Evolutionary conservation across 2,888 invertebrate genomes (phyloP).

Genomic region (Masnerella sp.): DNA sequence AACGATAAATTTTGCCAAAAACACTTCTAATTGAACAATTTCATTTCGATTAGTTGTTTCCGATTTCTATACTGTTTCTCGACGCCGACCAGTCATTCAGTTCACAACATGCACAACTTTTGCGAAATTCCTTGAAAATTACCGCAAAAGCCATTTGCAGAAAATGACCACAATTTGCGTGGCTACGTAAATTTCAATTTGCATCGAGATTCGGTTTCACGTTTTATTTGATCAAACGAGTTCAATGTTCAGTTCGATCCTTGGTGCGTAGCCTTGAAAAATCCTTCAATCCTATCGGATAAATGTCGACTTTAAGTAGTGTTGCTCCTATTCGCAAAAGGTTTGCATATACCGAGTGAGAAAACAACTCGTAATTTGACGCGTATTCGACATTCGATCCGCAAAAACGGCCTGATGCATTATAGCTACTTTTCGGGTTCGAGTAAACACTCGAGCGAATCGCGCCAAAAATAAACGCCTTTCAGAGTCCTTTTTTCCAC

Average conservation of each 20-base stretch:
- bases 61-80: no score
- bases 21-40: no score
- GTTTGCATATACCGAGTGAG: slow-evolving; percentile 26
- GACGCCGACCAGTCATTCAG: no score
- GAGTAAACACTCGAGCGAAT: slow-evolving; percentile 36
- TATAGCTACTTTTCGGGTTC: slow-evolving; percentile 47
- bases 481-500: slow-evolving; percentile 14
- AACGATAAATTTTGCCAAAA: no score
- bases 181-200: no score
- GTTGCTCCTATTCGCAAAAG: slow-evolving; percentile 36
- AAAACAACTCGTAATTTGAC: slow-evolving; percentile 63
- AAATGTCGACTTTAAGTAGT: slow-evolving; percentile 47
- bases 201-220: not conserved
- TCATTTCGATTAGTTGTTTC: no score
- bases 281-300: slow-evolving; percentile 41
- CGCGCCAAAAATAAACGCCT: slow-evolving; percentile 41
- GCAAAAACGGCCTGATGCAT: slow-evolving; percentile 25
- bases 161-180: no score
- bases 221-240: slow-evolving; percentile 10
- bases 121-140: no score
- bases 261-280: slow-evolving; percentile 28
- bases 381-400: slow-evolving; percentile 64
- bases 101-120: no score
- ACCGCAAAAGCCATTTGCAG: no score
- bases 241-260: slow-evolving; percentile 10